Percentiles rank a stretch among this genome's conserved stretches.
Evolutionary conservation across 64 coral and sea anemone species (phyloP).

Genomic region (Montipora cactus): DNA sequence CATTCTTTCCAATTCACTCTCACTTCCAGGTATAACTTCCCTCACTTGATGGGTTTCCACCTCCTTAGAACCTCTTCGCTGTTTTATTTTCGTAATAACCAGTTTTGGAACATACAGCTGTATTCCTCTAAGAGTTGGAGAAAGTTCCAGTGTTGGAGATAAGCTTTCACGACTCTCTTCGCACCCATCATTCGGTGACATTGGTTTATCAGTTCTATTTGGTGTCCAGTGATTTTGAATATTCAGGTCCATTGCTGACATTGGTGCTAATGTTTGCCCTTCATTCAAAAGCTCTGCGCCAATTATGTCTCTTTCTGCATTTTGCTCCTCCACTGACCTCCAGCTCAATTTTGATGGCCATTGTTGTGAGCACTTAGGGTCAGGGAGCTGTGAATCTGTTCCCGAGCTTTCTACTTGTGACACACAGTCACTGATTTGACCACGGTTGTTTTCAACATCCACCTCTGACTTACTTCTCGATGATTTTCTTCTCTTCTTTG

Average conservation of each 20-base stretch:
- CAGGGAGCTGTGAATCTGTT: neutral
- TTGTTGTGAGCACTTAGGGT: slow-evolving; percentile 30
- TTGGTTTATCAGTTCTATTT: slow-evolving; percentile 17
- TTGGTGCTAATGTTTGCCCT: slow-evolving; percentile 44
- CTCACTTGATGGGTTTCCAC: slow-evolving; percentile 92
- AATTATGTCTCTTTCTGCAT: neutral
- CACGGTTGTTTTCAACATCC: neutral
- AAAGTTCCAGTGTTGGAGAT: slow-evolving; percentile 4
- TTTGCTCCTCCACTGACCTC: slow-evolving; percentile 61
- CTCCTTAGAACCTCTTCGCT: slow-evolving; percentile 86
- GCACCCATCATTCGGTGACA: neutral
- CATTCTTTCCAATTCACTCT: slow-evolving; percentile 44
- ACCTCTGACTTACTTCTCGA: slow-evolving; percentile 50
- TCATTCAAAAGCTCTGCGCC: slow-evolving; percentile 37
- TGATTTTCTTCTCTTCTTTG: slow-evolving; percentile 73
- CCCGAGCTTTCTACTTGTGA: neutral
- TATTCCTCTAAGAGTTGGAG: slow-evolving; percentile 70
- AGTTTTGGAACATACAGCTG: slow-evolving; percentile 96
- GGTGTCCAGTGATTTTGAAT: neutral
- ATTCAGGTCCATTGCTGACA: slow-evolving; percentile 42
- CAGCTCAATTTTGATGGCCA: slow-evolving; percentile 59
- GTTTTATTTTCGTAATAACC: slow-evolving; percentile 90
- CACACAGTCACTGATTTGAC: neutral
- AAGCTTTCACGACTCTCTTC: neutral
- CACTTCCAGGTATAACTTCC: slow-evolving; percentile 73